phyloP scores from a whole-genome alignment of 2,797 vertebrate genomes.

The Onychomys torridus region DNA sequence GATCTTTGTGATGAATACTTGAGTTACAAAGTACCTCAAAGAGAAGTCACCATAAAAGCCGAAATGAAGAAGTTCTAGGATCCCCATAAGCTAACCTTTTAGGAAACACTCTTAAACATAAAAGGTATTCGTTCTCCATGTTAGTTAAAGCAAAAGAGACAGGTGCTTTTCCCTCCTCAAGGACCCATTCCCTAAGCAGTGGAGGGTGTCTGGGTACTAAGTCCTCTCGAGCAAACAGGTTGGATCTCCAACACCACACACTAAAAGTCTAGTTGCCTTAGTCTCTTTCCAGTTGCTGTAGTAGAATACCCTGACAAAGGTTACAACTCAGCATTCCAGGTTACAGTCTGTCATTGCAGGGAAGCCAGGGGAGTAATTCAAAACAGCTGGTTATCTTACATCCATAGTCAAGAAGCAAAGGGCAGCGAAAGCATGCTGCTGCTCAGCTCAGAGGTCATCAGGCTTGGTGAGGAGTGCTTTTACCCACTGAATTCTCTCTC shows the following conservation, averaged over 20 bases:
- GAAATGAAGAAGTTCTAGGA: conserved; percentile 5
- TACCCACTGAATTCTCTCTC: neutral
- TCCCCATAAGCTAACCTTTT: conserved; percentile 30
- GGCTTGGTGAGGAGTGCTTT: neutral
- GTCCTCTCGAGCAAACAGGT: neutral
- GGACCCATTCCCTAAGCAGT: too few relatives aligned
- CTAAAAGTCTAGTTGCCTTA: neutral
- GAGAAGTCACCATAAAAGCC: conserved; percentile 36
- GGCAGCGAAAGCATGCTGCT: neutral
- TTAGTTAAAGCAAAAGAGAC: conserved; percentile 32
- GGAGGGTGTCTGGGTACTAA: neutral
- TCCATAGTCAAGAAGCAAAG: neutral
- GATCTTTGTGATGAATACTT: neutral
- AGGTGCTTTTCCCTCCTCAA: conserved; percentile 16
- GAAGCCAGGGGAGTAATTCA: neutral
- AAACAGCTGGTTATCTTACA: neutral
- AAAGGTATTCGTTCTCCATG: conserved; percentile 15
- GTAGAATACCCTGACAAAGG: neutral
- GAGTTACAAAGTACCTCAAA: conserved; percentile 11
- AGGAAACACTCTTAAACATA: conserved; percentile 35
- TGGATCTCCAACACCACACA: neutral
- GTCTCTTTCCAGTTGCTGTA: neutral
- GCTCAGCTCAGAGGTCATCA: neutral
- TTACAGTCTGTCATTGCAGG: neutral
- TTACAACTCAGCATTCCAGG: neutral